A percentile compares a stretch with the other conserved stretches of the same genome.
Evolutionary conservation across 2,113 vertebrate species (phyloP).

Genomic region (Peromyscus maniculatus): DNA sequence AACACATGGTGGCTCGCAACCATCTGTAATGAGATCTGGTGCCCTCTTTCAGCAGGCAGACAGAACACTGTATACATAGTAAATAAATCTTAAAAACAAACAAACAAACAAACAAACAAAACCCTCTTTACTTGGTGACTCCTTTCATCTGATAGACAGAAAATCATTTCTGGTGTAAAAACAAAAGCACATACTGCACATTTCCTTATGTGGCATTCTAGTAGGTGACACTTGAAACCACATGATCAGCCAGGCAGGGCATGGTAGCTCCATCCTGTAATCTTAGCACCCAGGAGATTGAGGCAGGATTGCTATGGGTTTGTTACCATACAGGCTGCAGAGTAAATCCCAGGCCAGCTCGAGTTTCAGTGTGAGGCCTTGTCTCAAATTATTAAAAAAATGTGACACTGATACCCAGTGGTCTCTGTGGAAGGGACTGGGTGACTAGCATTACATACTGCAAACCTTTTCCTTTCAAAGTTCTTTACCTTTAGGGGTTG

Average conservation of each 20-base stretch:
- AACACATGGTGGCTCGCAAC: too few relatives aligned
- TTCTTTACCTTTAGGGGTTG: neutral
- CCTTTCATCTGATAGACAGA: neutral
- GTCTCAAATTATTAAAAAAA: neutral
- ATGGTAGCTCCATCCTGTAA: neutral
- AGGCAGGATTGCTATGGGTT: neutral
- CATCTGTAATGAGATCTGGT: too few relatives aligned
- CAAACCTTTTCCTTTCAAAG: neutral
- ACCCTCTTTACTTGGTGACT: neutral
- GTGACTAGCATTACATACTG: neutral
- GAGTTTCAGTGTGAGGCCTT: neutral
- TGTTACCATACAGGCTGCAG: neutral
- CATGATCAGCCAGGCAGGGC: neutral
- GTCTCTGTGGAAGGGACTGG: neutral
- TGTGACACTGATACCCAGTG: neutral
- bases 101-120: too few relatives aligned
- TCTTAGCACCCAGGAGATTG: neutral
- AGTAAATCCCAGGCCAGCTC: neutral
- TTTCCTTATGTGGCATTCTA: neutral
- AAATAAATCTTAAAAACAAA: too few relatives aligned
- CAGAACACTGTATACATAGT: too few relatives aligned
- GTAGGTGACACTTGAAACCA: neutral
- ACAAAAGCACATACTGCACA: neutral
- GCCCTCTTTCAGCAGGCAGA: too few relatives aligned
- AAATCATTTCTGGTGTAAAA: conserved; percentile 7